Evolutionary conservation across 2,113 vertebrate species (phyloP).

Genomic region (Engraulis encrasicolus): DNA sequence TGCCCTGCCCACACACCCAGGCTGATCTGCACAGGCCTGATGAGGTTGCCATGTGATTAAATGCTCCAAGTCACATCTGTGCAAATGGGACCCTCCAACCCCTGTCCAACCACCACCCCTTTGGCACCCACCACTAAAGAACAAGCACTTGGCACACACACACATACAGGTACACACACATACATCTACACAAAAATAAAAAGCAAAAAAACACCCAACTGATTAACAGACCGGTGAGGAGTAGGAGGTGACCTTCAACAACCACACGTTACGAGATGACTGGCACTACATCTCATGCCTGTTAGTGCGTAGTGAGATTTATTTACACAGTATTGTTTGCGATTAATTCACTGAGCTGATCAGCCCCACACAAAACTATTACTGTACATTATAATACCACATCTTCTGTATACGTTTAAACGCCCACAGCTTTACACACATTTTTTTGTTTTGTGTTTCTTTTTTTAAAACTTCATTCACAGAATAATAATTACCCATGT

Average conservation of each 20-base stretch:
- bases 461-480: neutral
- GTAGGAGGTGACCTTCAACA: neutral
- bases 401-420: neutral
- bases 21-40: neutral
- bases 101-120: slow-evolving; percentile 43
- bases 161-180: slow-evolving; percentile 37
- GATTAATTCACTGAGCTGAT: neutral
- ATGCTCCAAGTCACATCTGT: slow-evolving; percentile 34
- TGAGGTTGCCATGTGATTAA: neutral
- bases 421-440: neutral
- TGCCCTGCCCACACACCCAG: neutral
- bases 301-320: neutral
- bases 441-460: neutral
- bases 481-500: neutral
- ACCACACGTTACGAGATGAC: slow-evolving; percentile 66
- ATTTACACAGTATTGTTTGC: neutral
- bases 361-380: neutral
- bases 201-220: slow-evolving; percentile 44
- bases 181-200: slow-evolving; percentile 29
- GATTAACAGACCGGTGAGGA: slow-evolving; percentile 28
- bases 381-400: neutral
- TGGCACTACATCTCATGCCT: slow-evolving; percentile 48
- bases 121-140: slow-evolving; percentile 47
- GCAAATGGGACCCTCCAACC: slow-evolving; percentile 23
- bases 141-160: slow-evolving; percentile 47